phyloP scores from a whole-genome alignment of 1,140 invertebrate species.

The Pectinophora gossypiella region DNA sequence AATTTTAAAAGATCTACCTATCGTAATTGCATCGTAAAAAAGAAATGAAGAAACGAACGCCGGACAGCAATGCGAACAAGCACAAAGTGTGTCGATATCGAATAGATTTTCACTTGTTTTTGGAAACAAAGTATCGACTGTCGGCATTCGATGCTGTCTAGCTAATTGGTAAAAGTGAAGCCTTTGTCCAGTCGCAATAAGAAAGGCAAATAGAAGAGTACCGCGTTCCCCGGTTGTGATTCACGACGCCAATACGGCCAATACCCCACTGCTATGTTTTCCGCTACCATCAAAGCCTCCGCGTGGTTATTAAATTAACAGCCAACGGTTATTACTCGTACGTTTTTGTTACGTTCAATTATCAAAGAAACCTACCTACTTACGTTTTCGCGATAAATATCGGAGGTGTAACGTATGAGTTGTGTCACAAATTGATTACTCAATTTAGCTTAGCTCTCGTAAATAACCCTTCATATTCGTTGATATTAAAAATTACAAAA shows the following conservation, averaged over 20 bases:
- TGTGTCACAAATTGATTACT: too few species aligned
- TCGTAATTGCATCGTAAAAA: too few species aligned
- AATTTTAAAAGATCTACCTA: too few species aligned
- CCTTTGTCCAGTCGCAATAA: constrained; percentile 45
- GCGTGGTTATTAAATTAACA: constrained; percentile 21
- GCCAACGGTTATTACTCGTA: background rate
- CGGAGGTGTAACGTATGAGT: too few species aligned
- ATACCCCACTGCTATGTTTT: background rate
- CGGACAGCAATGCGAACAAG: too few species aligned
- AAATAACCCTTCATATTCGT: too few species aligned
- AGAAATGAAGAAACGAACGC: constrained; percentile 21
- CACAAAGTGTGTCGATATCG: constrained; percentile 48
- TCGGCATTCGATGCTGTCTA: constrained; percentile 30
- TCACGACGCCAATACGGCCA: too few species aligned
- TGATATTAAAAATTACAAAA: too few species aligned
- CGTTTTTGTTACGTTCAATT: too few species aligned
- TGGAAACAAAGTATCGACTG: constrained; percentile 54
- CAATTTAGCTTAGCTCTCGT: too few species aligned
- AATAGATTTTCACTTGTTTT: constrained; percentile 60
- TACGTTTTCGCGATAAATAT: too few species aligned
- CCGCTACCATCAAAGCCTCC: background rate
- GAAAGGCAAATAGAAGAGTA: constrained; percentile 57
- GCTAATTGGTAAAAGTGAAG: constrained; percentile 70
- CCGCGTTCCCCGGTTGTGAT: constrained; percentile 27
- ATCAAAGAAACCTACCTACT: too few species aligned